phyloP scores from a whole-genome alignment of 2,797 vertebrate species.

The Poecilia velifera region DNA sequence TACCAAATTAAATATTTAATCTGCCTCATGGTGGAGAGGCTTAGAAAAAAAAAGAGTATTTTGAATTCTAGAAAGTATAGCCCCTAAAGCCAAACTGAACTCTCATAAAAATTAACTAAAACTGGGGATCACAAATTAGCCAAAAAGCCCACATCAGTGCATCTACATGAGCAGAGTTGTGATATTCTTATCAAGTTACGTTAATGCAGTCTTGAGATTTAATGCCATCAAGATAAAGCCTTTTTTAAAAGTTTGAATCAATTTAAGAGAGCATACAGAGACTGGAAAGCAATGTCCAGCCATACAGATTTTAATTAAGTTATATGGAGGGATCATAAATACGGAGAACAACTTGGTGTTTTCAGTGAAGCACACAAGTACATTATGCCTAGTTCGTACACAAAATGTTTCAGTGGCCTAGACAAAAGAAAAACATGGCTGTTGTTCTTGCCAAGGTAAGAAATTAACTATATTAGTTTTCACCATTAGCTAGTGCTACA shows the following conservation, averaged over 20 bases:
- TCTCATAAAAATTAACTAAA: background rate
- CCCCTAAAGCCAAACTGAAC: background rate
- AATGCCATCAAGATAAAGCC: background rate
- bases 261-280: background rate
- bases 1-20: conserved; percentile 1
- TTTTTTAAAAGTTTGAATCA: background rate
- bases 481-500: background rate
- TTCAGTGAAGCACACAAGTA: background rate
- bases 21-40: background rate
- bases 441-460: background rate
- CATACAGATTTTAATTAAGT: background rate
- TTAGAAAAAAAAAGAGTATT: background rate
- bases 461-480: background rate
- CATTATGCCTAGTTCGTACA: background rate
- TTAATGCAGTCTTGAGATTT: background rate
- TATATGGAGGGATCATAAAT: background rate
- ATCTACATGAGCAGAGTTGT: background rate
- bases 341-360: background rate
- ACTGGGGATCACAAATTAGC: background rate
- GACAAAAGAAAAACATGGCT: background rate
- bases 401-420: background rate
- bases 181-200: background rate
- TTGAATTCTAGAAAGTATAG: background rate
- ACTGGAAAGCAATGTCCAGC: background rate
- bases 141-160: background rate